phyloP scores from a whole-genome alignment of 2,888 invertebrate genomes.

The Phragmatobia fuliginosa region DNA sequence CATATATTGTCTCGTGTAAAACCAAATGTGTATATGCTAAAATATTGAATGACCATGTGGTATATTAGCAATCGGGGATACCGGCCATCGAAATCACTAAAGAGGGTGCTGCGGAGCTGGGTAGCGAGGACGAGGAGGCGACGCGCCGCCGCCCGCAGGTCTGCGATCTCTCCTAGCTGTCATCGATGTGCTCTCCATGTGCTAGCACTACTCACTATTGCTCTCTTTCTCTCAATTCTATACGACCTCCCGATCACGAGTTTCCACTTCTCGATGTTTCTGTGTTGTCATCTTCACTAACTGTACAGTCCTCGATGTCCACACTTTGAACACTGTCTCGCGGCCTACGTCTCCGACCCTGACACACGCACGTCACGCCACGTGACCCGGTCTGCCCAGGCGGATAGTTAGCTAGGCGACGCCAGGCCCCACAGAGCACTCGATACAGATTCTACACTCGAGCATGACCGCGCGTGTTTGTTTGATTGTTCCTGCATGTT shows the following conservation, averaged over 20 bases:
- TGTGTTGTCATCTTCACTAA: constrained; percentile 82
- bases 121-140: constrained; percentile 89
- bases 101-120: constrained; percentile 90
- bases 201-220: constrained; percentile 83
- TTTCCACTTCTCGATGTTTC: constrained; percentile 84
- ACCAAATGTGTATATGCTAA: constrained; percentile 67
- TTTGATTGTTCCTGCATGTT: constrained; percentile 84
- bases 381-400: constrained; percentile 26
- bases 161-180: constrained; percentile 84
- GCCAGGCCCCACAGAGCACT: constrained; percentile 76
- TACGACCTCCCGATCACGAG: constrained; percentile 79
- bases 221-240: constrained; percentile 79
- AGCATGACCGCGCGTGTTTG: constrained; percentile 81
- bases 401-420: constrained; percentile 58
- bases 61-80: constrained; percentile 86
- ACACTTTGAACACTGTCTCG: constrained; percentile 74
- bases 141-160: constrained; percentile 83
- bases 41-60: constrained; percentile 82
- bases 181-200: constrained; percentile 84
- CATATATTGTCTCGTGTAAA: constrained; percentile 63
- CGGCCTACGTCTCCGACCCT: constrained; percentile 61
- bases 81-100: constrained; percentile 92
- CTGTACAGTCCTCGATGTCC: constrained; percentile 75
- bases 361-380: constrained; percentile 52
- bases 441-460: constrained; percentile 77